A percentile compares a stretch with the other conserved stretches of the same genome.
These are phyloP conservation scores for Thymallus thymallus DNA, from an alignment of 2,113 vertebrate species.

Conservation along the genomic window DNA sequence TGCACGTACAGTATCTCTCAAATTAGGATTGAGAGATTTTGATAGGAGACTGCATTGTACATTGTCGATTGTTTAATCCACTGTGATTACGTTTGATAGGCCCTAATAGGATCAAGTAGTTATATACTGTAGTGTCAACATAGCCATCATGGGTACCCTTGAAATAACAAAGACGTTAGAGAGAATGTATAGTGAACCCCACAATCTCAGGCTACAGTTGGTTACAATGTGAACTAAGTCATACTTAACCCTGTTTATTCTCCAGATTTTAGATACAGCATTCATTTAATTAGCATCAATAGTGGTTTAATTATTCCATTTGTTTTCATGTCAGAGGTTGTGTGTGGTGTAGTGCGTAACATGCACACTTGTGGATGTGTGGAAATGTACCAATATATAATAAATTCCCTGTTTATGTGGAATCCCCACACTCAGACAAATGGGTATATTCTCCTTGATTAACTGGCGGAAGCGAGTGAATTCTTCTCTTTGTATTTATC, in stretches of 20 bases:
- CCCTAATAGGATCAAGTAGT: too few species aligned
- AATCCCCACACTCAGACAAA: slow-evolving; percentile 9
- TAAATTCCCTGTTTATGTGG: slow-evolving; percentile 27
- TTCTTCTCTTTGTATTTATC: slow-evolving; percentile 17
- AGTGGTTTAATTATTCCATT: slow-evolving; percentile 68
- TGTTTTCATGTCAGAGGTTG: slow-evolving; percentile 55
- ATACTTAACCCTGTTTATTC: slow-evolving; percentile 44
- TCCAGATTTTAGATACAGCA: slow-evolving; percentile 52
- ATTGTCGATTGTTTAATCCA: too few species aligned
- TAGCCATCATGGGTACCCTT: too few species aligned
- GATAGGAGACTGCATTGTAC: slow-evolving; percentile 27
- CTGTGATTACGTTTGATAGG: too few species aligned
- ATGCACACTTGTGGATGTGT: slow-evolving; percentile 39
- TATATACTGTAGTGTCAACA: too few species aligned
- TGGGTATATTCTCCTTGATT: slow-evolving; percentile 27
- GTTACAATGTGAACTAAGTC: slow-evolving; percentile 11
- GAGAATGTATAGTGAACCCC: slow-evolving; percentile 48
- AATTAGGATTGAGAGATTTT: too few species aligned
- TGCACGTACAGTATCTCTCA: not conserved
- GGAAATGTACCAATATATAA: slow-evolving; percentile 34
- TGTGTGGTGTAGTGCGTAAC: slow-evolving; percentile 26
- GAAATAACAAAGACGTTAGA: slow-evolving; percentile 10
- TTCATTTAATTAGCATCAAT: slow-evolving; percentile 66
- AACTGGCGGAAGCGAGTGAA: not conserved
- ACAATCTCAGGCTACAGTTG: slow-evolving; percentile 19